Percentiles rank a stretch among this genome's conserved stretches.
These are phyloP conservation scores for Tauraco erythrolophus DNA, from an alignment of 2,113 vertebrate species.

Conservation along the genomic window DNA sequence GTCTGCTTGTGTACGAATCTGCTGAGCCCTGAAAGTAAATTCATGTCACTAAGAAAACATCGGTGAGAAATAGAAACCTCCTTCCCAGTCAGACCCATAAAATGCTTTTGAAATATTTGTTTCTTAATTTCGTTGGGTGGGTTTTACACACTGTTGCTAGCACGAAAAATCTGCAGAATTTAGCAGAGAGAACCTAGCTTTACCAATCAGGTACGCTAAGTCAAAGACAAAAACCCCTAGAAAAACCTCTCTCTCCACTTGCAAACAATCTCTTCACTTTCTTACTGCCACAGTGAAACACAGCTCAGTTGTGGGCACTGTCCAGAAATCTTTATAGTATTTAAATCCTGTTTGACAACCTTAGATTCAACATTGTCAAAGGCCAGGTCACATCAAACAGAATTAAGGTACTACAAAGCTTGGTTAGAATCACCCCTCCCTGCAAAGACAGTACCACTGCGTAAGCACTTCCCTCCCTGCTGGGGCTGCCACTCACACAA, in stretches of 20 bases:
- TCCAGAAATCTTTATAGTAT: neutral
- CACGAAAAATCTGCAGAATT: neutral
- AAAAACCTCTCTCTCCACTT: neutral
- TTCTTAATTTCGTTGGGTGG: neutral
- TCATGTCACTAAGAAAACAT: neutral
- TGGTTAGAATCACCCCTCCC: neutral
- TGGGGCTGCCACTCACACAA: neutral
- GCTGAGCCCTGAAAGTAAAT: constrained; percentile 90
- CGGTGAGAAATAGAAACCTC: neutral
- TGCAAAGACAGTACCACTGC: neutral
- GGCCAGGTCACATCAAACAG: neutral
- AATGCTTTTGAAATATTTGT: neutral
- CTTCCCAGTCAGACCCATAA: neutral
- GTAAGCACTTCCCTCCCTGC: neutral
- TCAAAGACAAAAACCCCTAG: neutral
- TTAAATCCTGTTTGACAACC: neutral
- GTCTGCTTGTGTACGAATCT: constrained; percentile 98
- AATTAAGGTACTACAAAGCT: neutral
- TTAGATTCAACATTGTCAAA: neutral
- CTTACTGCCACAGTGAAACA: neutral
- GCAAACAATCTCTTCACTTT: neutral
- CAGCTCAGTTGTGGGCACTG: neutral
- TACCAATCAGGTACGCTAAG: neutral
- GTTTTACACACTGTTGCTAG: neutral
- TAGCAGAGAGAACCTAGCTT: neutral